phyloP scores from a whole-genome alignment of 1,140 invertebrate genomes.

The Eupristina koningsbergeri region DNA sequence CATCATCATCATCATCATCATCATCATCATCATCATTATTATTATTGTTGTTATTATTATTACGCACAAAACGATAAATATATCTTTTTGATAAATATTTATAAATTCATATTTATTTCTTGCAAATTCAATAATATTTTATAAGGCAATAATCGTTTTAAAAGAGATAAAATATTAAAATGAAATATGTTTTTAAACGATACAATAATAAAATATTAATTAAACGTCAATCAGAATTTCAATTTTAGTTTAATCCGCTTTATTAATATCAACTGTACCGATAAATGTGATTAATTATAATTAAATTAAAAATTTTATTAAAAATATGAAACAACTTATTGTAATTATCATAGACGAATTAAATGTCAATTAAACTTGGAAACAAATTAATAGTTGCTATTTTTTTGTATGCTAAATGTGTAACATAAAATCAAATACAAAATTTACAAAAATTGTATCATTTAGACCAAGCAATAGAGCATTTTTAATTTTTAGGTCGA shows the following conservation, averaged over 20 bases:
- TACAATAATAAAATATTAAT: background rate
- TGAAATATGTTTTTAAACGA: background rate
- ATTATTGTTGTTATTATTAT: no score
- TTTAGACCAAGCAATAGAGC: no score
- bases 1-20: no score
- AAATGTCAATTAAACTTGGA: no score
- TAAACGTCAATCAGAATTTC: background rate
- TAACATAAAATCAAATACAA: background rate
- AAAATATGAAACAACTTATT: no score
- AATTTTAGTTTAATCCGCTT: background rate
- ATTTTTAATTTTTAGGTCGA: no score
- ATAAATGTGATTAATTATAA: background rate
- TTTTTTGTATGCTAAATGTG: background rate
- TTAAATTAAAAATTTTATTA: no score
- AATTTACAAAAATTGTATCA: no score
- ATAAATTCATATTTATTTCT: background rate
- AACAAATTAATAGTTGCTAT: no score
- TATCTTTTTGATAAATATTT: background rate
- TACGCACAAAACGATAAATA: background rate
- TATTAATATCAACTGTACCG: background rate
- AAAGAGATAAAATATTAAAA: background rate
- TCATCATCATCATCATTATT: no score
- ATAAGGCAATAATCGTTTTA: background rate
- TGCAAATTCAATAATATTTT: background rate
- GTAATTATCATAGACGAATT: no score